Evolutionary conservation across 2,797 vertebrate genomes (phyloP).

Genomic region (Rhinella marina): DNA sequence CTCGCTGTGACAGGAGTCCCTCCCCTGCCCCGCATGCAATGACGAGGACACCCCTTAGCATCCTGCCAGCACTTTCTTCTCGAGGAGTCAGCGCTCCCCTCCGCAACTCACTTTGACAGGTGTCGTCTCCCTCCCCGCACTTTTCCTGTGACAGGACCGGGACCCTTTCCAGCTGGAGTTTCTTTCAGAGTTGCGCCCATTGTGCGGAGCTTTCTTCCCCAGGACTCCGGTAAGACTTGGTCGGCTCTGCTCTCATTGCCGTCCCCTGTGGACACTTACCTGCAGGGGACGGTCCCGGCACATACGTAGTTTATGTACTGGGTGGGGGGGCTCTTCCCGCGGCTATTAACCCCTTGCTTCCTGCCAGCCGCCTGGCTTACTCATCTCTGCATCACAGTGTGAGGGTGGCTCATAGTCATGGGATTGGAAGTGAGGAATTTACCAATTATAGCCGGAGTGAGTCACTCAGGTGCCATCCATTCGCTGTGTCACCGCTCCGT

Average conservation of each 20-base stretch:
- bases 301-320: too few species aligned
- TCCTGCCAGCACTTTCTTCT: neutral
- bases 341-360: neutral
- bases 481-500: neutral
- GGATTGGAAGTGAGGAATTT: slow-evolving; percentile 50
- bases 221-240: neutral
- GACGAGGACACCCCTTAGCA: neutral
- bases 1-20: slow-evolving; percentile 10
- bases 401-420: slow-evolving; percentile 52
- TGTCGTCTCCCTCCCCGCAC: slow-evolving; percentile 30
- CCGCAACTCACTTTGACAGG: slow-evolving; percentile 33
- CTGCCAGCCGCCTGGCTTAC: neutral
- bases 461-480: slow-evolving; percentile 36
- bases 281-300: too few species aligned
- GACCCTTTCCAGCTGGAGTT: neutral
- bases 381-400: slow-evolving; percentile 39
- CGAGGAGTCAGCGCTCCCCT: neutral
- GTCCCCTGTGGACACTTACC: too few species aligned
- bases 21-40: neutral
- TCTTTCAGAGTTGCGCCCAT: too few species aligned
- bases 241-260: neutral
- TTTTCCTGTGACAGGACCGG: slow-evolving; percentile 44
- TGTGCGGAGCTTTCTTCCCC: neutral
- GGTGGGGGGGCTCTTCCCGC: neutral
- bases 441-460: slow-evolving; percentile 58